phyloP scores from a whole-genome alignment of 2,888 invertebrate genomes.

The Cyaniris semiargus region DNA sequence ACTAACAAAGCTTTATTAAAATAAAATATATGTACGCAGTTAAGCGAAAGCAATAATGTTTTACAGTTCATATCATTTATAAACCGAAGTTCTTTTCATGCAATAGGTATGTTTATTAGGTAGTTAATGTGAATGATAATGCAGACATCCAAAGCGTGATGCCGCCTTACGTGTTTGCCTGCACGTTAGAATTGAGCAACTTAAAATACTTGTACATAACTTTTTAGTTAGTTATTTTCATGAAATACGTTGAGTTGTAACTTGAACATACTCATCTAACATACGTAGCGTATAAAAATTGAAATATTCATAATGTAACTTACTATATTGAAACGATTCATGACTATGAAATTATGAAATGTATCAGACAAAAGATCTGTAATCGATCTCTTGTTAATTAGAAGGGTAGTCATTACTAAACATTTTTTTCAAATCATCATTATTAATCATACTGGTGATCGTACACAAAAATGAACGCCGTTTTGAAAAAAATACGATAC shows the following conservation, averaged over 20 bases:
- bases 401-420: not conserved
- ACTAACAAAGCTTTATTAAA: not conserved
- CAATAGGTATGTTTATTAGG: not conserved
- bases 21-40: not conserved
- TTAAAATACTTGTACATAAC: too few species aligned
- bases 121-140: not conserved
- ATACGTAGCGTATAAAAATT: too few species aligned
- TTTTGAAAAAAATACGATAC: not conserved
- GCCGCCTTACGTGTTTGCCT: too few species aligned
- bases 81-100: not conserved
- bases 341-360: not conserved
- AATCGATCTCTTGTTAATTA: not conserved
- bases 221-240: too few species aligned
- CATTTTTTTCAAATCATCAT: too few species aligned
- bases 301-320: too few species aligned
- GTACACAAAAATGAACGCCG: too few species aligned
- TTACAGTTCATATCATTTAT: not conserved
- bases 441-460: too few species aligned
- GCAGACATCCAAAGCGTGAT: too few species aligned
- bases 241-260: too few species aligned
- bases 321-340: not conserved
- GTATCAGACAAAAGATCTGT: not conserved
- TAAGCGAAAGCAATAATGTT: not conserved
- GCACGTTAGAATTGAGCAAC: too few species aligned
- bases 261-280: too few species aligned